Conservation (phyloP, 2,888 invertebrate genomes). For the Mythimna pallens region DNA sequence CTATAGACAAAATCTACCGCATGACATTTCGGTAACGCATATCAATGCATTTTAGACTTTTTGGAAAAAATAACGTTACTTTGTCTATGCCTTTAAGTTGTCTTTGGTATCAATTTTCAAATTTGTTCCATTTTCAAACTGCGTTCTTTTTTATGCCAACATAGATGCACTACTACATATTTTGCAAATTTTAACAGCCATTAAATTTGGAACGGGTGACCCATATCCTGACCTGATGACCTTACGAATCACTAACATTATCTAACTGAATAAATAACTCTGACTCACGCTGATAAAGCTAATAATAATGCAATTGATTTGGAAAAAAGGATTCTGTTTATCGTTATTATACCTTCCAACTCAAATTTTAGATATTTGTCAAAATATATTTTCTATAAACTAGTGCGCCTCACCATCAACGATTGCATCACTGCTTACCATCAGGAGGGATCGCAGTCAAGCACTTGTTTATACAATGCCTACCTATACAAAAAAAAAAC, state of each 20-base stretch:
- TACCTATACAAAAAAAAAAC: neutral
- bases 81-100: neutral
- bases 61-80: neutral
- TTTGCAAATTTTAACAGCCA: slow-evolving; percentile 12
- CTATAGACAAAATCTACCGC: too few relatives aligned
- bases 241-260: slow-evolving; percentile 45
- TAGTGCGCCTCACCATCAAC: too few relatives aligned
- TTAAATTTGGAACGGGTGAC: slow-evolving; percentile 21
- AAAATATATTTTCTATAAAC: neutral
- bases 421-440: too few relatives aligned
- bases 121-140: neutral
- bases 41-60: neutral
- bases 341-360: neutral
- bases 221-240: slow-evolving; percentile 48
- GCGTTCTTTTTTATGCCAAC: neutral
- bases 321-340: slow-evolving; percentile 9
- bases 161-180: neutral
- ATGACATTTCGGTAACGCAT: neutral
- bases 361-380: too few relatives aligned
- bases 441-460: too few relatives aligned
- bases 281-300: slow-evolving; percentile 50
- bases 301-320: slow-evolving; percentile 50
- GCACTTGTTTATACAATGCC: neutral
- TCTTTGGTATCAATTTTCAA: neutral
- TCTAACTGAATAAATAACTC: slow-evolving; percentile 45